Percentiles rank a stretch among this genome's conserved stretches.
Evolutionary conservation across 2,888 invertebrate species (phyloP).

Genomic region (Luffia ferchaultella): DNA sequence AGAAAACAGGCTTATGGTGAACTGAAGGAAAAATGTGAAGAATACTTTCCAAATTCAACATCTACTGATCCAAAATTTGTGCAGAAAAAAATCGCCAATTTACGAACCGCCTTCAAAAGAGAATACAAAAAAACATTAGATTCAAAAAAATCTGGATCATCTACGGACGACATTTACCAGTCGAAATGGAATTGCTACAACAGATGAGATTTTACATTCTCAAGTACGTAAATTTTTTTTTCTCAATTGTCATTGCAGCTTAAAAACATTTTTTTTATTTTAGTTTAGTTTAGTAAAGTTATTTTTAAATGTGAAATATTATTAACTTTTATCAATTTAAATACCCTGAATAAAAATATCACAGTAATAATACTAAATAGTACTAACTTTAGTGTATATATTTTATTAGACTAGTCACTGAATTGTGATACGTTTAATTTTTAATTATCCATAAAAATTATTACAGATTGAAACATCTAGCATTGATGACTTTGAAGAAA

Average conservation of each 20-base stretch:
- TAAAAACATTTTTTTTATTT: too few relatives aligned
- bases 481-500: background rate
- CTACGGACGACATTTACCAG: background rate
- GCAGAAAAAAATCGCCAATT: background rate
- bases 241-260: background rate
- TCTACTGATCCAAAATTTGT: too few relatives aligned
- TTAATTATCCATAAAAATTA: background rate
- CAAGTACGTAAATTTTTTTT: background rate
- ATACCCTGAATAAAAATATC: background rate
- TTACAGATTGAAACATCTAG: background rate
- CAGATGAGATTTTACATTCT: background rate
- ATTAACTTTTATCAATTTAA: background rate
- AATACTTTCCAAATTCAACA: too few relatives aligned
- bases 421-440: background rate
- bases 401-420: background rate
- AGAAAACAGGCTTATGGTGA: too few relatives aligned
- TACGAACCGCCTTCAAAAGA: background rate
- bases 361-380: background rate
- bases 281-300: background rate
- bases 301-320: background rate
- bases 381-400: background rate
- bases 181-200: background rate
- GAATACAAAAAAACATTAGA: background rate
- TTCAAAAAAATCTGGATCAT: background rate
- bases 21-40: too few relatives aligned